These are phyloP conservation scores for Hoplodrina blanda DNA, from an alignment of 2,888 invertebrate species.

Conservation along the genomic window DNA sequence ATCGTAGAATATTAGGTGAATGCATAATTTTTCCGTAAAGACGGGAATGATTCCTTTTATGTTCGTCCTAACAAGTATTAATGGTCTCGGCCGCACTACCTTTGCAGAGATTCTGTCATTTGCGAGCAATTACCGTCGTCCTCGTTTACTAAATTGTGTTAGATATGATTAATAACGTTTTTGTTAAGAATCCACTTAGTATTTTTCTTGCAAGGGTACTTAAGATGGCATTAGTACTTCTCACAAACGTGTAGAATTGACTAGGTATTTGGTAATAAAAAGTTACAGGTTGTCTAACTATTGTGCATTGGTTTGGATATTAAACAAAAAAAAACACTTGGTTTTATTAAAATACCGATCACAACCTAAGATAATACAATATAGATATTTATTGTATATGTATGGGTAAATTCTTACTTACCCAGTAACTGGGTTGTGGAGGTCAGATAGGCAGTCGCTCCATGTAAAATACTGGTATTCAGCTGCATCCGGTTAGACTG, in stretches of 20 bases:
- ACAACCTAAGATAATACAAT: no score
- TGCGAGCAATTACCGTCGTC: slow-evolving; percentile 80
- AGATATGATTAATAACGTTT: slow-evolving; percentile 78
- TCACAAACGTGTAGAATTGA: neutral
- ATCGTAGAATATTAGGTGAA: slow-evolving; percentile 68
- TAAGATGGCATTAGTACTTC: slow-evolving; percentile 10
- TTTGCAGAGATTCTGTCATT: slow-evolving; percentile 79
- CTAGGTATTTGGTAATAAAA: no score
- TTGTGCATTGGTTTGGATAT: no score
- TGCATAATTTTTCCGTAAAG: slow-evolving; percentile 84
- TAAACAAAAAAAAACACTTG: no score
- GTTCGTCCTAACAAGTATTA: slow-evolving; percentile 84
- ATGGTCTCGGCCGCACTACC: slow-evolving; percentile 74
- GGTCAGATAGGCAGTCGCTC: no score
- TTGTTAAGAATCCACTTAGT: slow-evolving; percentile 65
- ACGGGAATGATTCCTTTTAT: slow-evolving; percentile 81
- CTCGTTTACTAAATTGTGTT: slow-evolving; percentile 78
- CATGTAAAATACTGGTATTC: no score
- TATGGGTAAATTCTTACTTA: no score
- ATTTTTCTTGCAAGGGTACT: slow-evolving; percentile 29
- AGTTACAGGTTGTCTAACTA: neutral
- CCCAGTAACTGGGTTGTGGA: no score
- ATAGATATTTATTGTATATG: no score
- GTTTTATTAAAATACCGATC: no score
- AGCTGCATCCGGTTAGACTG: no score